Evolutionary conservation across 1,140 invertebrate genomes (phyloP), one percentile per base, ranked within the genome.

Genomic region (Bombus confusus): DNA sequence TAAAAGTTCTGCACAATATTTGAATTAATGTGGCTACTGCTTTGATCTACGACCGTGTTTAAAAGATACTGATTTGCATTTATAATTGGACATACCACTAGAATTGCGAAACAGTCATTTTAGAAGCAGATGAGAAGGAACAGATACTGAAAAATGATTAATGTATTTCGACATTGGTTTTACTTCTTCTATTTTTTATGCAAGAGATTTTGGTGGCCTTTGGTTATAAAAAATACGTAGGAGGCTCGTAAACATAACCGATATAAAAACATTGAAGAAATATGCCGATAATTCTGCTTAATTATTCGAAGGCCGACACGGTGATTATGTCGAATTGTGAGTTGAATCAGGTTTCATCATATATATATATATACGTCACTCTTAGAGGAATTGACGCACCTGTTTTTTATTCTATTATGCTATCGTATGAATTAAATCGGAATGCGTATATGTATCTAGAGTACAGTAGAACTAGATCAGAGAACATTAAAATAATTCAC

Each of bases 381-480:
- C n/a, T 64, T 64, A 22, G n/a, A 13, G 59, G 12, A 62, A 62
- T 80, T 72, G 79, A 72, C 79, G 47, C 10, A 71, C 47, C 28
- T 72, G 79, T 31, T 22, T 72, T n/a, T 66, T 66, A 31, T 31
- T 66, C 5, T 34, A 34, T 18, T 22, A 52, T 22, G 18, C 47
- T 8, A 52, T 52, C 47, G 47, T 22, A 52, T 43, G 41, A 43
- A 52, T 52, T 52, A 52, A 52, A 18, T 52, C 5, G 47, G 6
- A 8, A 52, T 8, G 1, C 47, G 47, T 52, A 52, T 22, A 47
- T 8, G 18, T 52, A 52, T 52, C 5, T 52, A 22, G 47, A 22
- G 47, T 52, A 52, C 47, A 52, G 47, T 52, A 52, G 18, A 52
- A 52, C 47, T 22, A 52, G 47, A 52, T 52, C 47, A 22, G 6